These are phyloP conservation scores for Petrocephalus sullivani DNA, from an alignment of 2,797 vertebrate genomes.

Conservation along the genomic window DNA sequence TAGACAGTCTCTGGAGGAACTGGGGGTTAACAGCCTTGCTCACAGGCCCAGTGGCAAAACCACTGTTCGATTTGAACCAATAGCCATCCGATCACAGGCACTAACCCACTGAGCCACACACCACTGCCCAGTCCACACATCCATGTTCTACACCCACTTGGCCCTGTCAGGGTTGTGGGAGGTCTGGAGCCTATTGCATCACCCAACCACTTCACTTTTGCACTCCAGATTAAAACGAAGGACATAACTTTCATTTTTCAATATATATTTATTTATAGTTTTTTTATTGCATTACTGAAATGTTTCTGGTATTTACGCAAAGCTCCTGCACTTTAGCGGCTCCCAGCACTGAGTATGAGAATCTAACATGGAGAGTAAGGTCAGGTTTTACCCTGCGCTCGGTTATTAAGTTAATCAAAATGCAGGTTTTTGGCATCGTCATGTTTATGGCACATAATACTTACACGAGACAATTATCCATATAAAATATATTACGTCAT, in stretches of 20 bases:
- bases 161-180: no score
- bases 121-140: no score
- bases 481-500: conserved; percentile 95
- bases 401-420: conserved; percentile 85
- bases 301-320: conserved; percentile 63
- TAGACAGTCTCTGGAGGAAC: background rate
- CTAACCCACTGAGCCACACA: no score
- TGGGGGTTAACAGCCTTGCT: background rate
- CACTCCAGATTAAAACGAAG: conserved; percentile 9
- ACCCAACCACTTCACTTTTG: background rate
- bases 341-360: conserved; percentile 63
- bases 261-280: conserved; percentile 68
- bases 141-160: no score
- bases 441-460: conserved; percentile 55
- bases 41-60: background rate
- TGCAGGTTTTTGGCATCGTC: conserved; percentile 85
- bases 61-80: background rate
- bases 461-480: conserved; percentile 78
- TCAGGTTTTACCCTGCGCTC: conserved; percentile 68
- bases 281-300: conserved; percentile 67
- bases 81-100: background rate
- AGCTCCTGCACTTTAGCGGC: conserved; percentile 62
- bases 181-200: background rate
- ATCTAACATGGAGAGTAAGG: conserved; percentile 54
- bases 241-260: conserved; percentile 31